A percentile compares a stretch with the other conserved stretches of the same genome.
phyloP scores from a whole-genome alignment of 2,888 invertebrate species.

The Antheraea assamensis region DNA sequence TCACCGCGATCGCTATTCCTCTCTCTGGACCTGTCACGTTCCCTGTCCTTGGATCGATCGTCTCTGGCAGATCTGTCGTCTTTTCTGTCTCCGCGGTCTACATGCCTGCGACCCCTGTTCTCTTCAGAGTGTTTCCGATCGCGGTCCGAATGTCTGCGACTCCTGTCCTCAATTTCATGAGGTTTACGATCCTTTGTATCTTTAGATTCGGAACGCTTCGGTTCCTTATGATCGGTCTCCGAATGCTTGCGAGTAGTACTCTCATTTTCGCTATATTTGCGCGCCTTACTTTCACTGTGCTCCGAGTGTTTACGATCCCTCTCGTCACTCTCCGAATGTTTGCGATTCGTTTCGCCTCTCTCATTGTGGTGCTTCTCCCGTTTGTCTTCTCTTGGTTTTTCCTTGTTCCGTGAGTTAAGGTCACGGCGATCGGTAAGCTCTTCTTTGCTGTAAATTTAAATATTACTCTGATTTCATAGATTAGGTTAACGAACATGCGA shows the following conservation, averaged over 20 bases:
- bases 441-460: constrained; percentile 45
- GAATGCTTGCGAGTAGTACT: constrained; percentile 3
- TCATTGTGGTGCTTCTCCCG: constrained; percentile 37
- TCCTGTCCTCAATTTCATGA: constrained; percentile 27
- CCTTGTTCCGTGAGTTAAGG: constrained; percentile 41
- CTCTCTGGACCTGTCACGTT: constrained; percentile 38
- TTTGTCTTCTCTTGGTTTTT: constrained; percentile 42
- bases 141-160: constrained; percentile 30
- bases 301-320: constrained; percentile 14
- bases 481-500: background rate
- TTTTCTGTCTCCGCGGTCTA: constrained; percentile 23
- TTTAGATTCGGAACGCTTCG: constrained; percentile 23
- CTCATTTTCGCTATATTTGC: constrained; percentile 1
- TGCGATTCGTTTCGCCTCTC: constrained; percentile 33
- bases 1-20: constrained; percentile 23
- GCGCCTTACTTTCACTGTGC: constrained; percentile 9
- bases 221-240: background rate
- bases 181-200: constrained; percentile 28
- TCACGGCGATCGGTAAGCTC: constrained; percentile 42
- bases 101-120: constrained; percentile 21
- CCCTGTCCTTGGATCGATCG: constrained; percentile 26
- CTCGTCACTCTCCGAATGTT: constrained; percentile 20
- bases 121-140: constrained; percentile 23
- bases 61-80: constrained; percentile 25
- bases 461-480: background rate